Evolutionary conservation across 92 coral and sea anemone genomes (phyloP).

Genomic region (Parazoanthus darwini): DNA sequence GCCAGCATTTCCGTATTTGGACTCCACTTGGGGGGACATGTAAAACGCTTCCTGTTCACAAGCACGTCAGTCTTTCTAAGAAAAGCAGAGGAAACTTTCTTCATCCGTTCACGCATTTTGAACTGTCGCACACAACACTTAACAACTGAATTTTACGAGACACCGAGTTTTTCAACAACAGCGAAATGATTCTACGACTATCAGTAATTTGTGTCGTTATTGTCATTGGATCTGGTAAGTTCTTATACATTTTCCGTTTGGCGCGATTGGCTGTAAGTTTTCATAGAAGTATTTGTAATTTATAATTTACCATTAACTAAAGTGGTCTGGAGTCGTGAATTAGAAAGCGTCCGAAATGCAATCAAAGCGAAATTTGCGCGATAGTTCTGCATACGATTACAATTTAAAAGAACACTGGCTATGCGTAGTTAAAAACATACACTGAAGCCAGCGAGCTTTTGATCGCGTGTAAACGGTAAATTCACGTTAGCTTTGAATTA

Average conservation of each 20-base stretch:
- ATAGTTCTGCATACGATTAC: background rate
- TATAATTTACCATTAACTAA: background rate
- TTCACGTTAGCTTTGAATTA: background rate
- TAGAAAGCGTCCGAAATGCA: background rate
- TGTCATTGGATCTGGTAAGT: background rate
- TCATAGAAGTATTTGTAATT: background rate
- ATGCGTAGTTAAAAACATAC: too few species aligned
- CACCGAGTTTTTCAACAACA: background rate
- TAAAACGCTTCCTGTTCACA: background rate
- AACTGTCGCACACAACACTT: background rate
- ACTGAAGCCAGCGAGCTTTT: background rate
- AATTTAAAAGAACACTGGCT: background rate
- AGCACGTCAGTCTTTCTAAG: background rate
- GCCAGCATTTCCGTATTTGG: conserved; percentile 22
- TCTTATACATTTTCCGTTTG: background rate
- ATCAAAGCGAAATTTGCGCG: background rate
- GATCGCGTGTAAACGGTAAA: background rate
- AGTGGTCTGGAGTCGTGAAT: background rate
- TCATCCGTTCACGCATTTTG: too few species aligned
- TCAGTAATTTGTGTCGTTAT: background rate
- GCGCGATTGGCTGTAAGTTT: background rate
- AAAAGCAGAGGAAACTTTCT: background rate
- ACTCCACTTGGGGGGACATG: background rate
- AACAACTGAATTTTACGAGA: background rate
- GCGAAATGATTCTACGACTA: background rate